Evolutionary conservation across 37 sponge, comb jelly and placozoan genomes (phyloP).

Genomic region (Aphrocallistes beatrix): DNA sequence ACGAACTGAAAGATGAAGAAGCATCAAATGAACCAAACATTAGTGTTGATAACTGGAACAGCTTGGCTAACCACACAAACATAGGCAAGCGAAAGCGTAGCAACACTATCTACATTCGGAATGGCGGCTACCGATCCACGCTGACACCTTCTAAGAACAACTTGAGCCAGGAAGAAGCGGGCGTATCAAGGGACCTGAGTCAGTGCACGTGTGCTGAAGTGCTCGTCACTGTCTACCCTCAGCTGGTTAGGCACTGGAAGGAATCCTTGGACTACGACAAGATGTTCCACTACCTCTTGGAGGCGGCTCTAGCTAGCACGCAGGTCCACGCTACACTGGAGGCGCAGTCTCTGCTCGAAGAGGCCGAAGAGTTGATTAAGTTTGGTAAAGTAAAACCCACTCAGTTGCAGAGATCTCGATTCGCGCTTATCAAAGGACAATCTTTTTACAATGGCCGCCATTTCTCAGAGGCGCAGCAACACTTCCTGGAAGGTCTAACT

Average conservation of each 20-base stretch:
- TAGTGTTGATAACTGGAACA: neutral
- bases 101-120: neutral
- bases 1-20: slow-evolving; percentile 10
- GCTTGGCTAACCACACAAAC: neutral
- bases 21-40: neutral
- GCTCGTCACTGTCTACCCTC: slow-evolving; percentile 69
- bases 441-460: neutral
- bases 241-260: slow-evolving; percentile 73
- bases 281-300: slow-evolving; percentile 43
- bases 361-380: slow-evolving; percentile 33
- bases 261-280: slow-evolving; percentile 46
- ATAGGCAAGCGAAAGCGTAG: neutral
- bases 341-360: slow-evolving; percentile 50
- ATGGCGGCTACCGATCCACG: neutral
- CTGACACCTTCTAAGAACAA: neutral
- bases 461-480: neutral
- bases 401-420: neutral
- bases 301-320: slow-evolving; percentile 55
- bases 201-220: slow-evolving; percentile 68
- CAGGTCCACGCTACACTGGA: slow-evolving; percentile 56
- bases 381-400: neutral
- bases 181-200: slow-evolving; percentile 22
- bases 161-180: neutral
- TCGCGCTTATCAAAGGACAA: neutral
- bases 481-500: neutral